A percentile compares a stretch with the other conserved stretches of the same genome.
phyloP scores from a whole-genome alignment of 2,888 invertebrate species.

The Dasysyrphus albostriatus region DNA sequence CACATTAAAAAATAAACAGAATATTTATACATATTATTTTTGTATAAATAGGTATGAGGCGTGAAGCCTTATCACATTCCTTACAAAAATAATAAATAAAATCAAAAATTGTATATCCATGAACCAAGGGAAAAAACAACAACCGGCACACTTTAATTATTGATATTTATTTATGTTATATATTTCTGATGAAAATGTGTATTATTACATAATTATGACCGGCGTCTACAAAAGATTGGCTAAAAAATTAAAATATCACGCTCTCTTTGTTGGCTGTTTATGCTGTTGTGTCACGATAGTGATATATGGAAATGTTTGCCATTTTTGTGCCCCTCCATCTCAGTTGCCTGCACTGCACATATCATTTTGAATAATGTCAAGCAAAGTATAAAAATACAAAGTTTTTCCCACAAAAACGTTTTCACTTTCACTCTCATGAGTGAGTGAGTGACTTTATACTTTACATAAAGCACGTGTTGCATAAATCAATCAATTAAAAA shows the following conservation, averaged over 20 bases:
- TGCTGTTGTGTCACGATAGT: constrained; percentile 8
- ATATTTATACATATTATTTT: too few relatives aligned
- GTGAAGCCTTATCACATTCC: too few relatives aligned
- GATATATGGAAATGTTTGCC: constrained; percentile 16
- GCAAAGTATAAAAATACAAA: not conserved
- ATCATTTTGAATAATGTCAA: not conserved
- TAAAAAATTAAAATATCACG: constrained; percentile 21
- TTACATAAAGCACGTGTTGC: constrained; percentile 38
- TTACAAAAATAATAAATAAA: too few relatives aligned
- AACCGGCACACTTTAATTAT: not conserved
- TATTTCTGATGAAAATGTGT: not conserved
- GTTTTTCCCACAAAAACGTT: constrained; percentile 19
- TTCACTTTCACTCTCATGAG: constrained; percentile 25
- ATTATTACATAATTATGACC: not conserved
- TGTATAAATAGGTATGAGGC: too few relatives aligned
- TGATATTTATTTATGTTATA: constrained; percentile 5
- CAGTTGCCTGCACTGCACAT: not conserved
- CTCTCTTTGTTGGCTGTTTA: not conserved
- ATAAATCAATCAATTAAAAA: constrained; percentile 58
- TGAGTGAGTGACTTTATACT: not conserved
- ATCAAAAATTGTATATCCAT: too few relatives aligned
- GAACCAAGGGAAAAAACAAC: not conserved
- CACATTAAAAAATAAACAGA: too few relatives aligned
- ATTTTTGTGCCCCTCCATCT: not conserved
- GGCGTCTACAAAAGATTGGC: not conserved